Conservation (phyloP, 2,113 vertebrate species). For the Oophaga pumilio region DNA sequence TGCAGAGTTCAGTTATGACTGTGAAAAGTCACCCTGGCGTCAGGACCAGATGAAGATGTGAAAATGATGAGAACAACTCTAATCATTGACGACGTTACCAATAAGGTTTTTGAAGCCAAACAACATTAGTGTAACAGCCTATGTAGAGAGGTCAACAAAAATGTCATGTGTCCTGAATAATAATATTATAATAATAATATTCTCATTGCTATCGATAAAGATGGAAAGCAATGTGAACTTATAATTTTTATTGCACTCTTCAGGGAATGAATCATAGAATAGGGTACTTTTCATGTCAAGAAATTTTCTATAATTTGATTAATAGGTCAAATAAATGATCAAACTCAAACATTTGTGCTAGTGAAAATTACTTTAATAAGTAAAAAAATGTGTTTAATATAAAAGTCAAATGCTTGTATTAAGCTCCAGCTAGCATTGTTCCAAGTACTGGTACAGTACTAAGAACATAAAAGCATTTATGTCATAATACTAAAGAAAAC, state of each 20-base stretch:
- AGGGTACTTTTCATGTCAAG: constrained; percentile 8
- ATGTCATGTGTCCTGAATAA: not conserved
- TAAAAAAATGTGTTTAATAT: not conserved
- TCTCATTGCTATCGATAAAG: constrained; percentile 19
- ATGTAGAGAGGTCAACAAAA: too few relatives aligned
- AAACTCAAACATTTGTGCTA: not conserved
- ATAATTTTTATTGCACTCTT: constrained; percentile 10
- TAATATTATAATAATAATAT: not conserved
- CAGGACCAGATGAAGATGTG: too few relatives aligned
- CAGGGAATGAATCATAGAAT: constrained; percentile 6
- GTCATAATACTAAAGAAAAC: too few relatives aligned
- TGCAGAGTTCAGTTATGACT: too few relatives aligned
- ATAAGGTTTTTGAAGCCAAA: too few relatives aligned
- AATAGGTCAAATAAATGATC: constrained; percentile 34
- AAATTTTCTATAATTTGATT: constrained; percentile 26
- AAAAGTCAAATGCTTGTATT: constrained; percentile 1
- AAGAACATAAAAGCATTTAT: not conserved
- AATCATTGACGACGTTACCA: too few relatives aligned
- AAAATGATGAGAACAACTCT: too few relatives aligned
- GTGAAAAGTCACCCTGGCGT: too few relatives aligned
- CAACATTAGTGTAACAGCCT: too few relatives aligned
- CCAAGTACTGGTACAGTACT: not conserved
- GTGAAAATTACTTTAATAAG: constrained; percentile 14
- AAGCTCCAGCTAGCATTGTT: not conserved
- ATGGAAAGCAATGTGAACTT: not conserved